These are phyloP conservation scores for Zophobas morio DNA, from an alignment of 1,140 invertebrate species.

Conservation along the genomic window DNA sequence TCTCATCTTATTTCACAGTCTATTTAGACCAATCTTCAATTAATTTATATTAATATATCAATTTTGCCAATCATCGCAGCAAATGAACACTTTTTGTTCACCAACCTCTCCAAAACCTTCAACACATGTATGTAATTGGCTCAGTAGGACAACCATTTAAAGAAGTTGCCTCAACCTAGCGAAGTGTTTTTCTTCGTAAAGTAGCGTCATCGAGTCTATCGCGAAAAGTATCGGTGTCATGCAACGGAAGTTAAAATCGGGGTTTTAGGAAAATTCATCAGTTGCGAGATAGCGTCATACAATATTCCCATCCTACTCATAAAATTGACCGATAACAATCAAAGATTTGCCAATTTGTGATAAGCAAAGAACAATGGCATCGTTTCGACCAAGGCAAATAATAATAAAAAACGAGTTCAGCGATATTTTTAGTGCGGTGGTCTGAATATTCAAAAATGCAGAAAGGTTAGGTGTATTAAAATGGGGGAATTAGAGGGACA, in stretches of 20 bases:
- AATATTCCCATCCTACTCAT: conserved; percentile 15
- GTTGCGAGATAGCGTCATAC: not conserved
- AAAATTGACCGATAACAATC: conserved; percentile 12
- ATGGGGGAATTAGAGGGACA: too few relatives aligned
- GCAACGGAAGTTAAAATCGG: conserved; percentile 1
- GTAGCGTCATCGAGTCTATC: not conserved
- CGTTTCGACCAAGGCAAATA: conserved; percentile 15
- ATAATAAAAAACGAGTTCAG: conserved; percentile 25
- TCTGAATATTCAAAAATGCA: too few relatives aligned
- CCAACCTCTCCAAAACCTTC: not conserved
- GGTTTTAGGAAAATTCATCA: conserved; percentile 8
- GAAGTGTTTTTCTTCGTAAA: not conserved
- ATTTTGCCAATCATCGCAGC: not conserved
- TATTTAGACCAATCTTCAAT: not conserved
- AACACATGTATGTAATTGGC: not conserved
- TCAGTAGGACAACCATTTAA: not conserved
- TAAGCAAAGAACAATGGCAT: conserved; percentile 17
- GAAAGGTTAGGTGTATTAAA: too few relatives aligned
- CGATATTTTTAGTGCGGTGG: not conserved
- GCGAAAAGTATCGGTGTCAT: not conserved
- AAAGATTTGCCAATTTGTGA: conserved; percentile 1
- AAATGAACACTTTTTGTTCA: not conserved
- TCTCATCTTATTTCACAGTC: not conserved
- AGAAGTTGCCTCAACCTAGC: not conserved
- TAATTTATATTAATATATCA: not conserved